These are phyloP conservation scores for Euthynnus affinis DNA, from an alignment of 2,797 vertebrate genomes.

Conservation along the genomic window DNA sequence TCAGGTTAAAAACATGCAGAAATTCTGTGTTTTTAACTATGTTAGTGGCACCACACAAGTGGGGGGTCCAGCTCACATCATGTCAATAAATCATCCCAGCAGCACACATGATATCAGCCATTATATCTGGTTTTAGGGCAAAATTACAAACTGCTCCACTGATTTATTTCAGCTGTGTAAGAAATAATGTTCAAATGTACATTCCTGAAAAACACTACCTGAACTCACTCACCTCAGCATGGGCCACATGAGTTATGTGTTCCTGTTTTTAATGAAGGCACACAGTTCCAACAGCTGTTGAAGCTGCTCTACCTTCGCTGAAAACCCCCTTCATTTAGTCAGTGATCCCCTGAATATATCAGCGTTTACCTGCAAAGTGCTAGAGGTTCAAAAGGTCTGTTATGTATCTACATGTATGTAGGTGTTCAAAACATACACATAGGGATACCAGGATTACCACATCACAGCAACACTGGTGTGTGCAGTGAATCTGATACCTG, in stretches of 20 bases:
- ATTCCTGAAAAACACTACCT: background rate
- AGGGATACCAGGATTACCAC: constrained; percentile 11
- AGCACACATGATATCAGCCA: background rate
- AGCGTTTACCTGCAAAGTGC: constrained; percentile 7
- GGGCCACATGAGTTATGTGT: constrained; percentile 8
- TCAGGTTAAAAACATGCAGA: background rate
- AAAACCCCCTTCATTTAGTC: background rate
- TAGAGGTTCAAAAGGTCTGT: background rate
- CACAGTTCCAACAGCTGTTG: constrained; percentile 13
- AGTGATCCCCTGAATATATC: background rate
- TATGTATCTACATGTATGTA: background rate
- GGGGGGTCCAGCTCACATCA: too few relatives aligned
- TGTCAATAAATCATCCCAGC: background rate
- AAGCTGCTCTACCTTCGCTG: background rate
- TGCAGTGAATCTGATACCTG: background rate
- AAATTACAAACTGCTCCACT: background rate
- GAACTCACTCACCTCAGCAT: constrained; percentile 18
- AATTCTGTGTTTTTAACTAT: background rate
- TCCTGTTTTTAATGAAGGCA: constrained; percentile 46
- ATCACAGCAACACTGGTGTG: background rate
- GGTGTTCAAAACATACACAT: background rate
- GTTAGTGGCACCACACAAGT: background rate
- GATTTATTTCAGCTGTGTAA: constrained; percentile 19
- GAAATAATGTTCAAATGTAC: constrained; percentile 1
- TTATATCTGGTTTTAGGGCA: background rate